Evolutionary conservation across 1,140 invertebrate species (phyloP), one percentile per base, ranked within the genome.

Genomic region (Apocrypta bakeri): DNA sequence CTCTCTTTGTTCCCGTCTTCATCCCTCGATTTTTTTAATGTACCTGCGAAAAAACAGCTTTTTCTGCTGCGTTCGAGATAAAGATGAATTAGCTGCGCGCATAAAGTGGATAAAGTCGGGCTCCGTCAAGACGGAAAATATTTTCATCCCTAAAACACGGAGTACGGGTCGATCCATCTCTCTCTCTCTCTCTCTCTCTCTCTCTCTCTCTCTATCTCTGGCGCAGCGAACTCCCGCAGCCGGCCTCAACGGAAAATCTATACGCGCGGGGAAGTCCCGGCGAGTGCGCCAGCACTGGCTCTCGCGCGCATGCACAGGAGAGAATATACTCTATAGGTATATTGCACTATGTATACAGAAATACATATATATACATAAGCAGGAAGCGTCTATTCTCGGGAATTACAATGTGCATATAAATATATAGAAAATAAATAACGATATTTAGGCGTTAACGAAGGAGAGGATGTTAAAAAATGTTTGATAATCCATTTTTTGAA

Each of bases 201-300:
- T 85, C 33, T 37, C 33, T 2, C 33, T 48, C 42, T 48, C 14
- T 48, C 42, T 48, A 48, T 48, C 42, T 87, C 86, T 88, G 86
- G 89, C 85, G 85, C 82, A 85, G 83, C 21, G 14, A 72, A 72
- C 81, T 74, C 77, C 79, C 82, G 76, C 85, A 80, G 85, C 85
- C 84, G 82, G 85, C 84, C 77, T 84, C 85, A 85, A 87, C 83
- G 84, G 87, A 90, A 89, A 90, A 90, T 89, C 87, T 88, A 89
- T 89, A 89, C 85, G 73, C 80, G 81, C 85, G 82, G 74, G 81
- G 76, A 68, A 79, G 75, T 84, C 79, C 73, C 69, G 82, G 73
- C 77, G 79, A n/a, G 48, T 56, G 48, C 48, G 48, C 48, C 21
- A 56, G 48, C 48, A 56, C 48, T n/a, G 48, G 48, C 48, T 56